A percentile compares a stretch with the other conserved stretches of the same genome.
Conservation (phyloP, 1,140 invertebrate genomes). For the Pemphigus obesinymphae region DNA sequence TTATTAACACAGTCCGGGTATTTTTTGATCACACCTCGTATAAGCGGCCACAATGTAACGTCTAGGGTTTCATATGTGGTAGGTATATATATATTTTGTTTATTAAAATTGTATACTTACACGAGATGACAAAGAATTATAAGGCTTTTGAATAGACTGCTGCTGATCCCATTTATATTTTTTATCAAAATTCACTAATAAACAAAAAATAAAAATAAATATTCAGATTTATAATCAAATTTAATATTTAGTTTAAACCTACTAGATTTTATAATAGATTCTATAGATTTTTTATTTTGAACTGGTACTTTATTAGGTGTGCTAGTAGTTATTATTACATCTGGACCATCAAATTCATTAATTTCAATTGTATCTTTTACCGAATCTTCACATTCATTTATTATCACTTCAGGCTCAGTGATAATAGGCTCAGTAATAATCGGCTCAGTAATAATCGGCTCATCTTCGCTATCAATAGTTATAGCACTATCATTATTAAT, state of each 20-base stretch:
- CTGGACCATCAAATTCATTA: slow-evolving; percentile 14
- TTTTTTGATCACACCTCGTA: too few relatives aligned
- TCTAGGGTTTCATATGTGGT: too few relatives aligned
- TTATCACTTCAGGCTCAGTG: neutral
- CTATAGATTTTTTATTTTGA: neutral
- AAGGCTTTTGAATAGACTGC: neutral
- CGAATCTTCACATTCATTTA: neutral
- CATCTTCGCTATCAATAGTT: neutral
- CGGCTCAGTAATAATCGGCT: neutral
- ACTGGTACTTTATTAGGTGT: neutral
- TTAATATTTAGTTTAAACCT: neutral
- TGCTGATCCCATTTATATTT: neutral
- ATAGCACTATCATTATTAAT: neutral
- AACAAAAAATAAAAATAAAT: neutral
- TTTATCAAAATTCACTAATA: slow-evolving; percentile 9
- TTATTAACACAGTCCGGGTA: too few relatives aligned
- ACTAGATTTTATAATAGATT: neutral
- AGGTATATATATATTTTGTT: neutral
- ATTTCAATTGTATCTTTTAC: neutral
- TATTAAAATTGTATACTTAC: neutral
- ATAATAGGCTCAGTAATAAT: neutral
- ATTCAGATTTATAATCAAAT: neutral
- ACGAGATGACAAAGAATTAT: neutral
- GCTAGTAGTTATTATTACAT: slow-evolving; percentile 15
- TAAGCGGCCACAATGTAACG: too few relatives aligned